phyloP scores from a whole-genome alignment of 2,888 invertebrate genomes.

The Ptilodon capucinus region DNA sequence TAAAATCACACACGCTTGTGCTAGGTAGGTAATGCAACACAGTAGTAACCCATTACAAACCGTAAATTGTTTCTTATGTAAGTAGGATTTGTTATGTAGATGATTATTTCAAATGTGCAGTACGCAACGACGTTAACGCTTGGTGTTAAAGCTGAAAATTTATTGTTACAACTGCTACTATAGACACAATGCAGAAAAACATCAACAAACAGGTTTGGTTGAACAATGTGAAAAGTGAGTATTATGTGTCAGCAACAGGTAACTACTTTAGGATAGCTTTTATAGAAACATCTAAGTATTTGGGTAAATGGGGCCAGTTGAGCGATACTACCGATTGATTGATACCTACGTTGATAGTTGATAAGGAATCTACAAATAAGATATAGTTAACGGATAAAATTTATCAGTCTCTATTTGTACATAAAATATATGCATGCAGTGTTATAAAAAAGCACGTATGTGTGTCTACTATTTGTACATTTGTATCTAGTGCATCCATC shows the following conservation, averaged over 20 bases:
- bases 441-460: too few relatives aligned
- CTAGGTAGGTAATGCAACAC: constrained; percentile 2
- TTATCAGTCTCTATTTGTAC: constrained; percentile 12
- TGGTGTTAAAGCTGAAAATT: constrained; percentile 25
- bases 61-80: constrained; percentile 18
- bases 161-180: constrained; percentile 12
- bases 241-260: constrained; percentile 26
- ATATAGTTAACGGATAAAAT: constrained; percentile 16
- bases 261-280: constrained; percentile 3
- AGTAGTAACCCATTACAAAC: constrained; percentile 23
- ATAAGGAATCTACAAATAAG: constrained; percentile 27
- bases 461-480: too few relatives aligned
- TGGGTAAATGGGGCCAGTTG: constrained; percentile 9
- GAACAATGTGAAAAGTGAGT: constrained; percentile 41
- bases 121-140: constrained; percentile 9
- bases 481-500: neutral
- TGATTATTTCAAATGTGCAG: constrained; percentile 4
- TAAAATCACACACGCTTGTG: constrained; percentile 1
- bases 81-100: constrained; percentile 17
- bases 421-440: neutral
- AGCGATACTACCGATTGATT: constrained; percentile 15
- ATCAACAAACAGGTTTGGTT: constrained; percentile 58
- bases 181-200: constrained; percentile 33
- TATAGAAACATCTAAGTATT: neutral
- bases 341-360: constrained; percentile 13